Base-by-base conservation (phyloP, 2,113 vertebrate species). In the Oreotrochilus melanogaster region DNA sequence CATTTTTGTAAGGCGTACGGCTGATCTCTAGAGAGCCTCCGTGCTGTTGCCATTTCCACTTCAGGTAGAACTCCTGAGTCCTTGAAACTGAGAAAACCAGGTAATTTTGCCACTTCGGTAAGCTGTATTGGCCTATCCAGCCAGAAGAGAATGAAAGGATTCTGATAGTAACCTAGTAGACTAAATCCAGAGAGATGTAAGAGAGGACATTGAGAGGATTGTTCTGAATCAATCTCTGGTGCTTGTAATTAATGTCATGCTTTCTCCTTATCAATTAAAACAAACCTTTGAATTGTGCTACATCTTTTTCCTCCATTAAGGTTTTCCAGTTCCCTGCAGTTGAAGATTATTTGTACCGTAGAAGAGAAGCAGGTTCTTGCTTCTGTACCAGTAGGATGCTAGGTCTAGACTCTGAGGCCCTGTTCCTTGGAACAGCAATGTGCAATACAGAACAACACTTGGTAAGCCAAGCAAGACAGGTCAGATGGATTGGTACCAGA, bases 1-100 rank as follows among this genome's bases (percentile, higher is more conserved):
- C 96, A 97, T 72, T 96, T 97, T 78, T 92, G 85, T 88, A 69
- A 93, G 83, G 85, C 35, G 95, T 94, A 94, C 43, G 88, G 79
- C 95, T 96, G 96, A 88, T 96, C 88, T 90, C 75, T 71, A n/a
- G 88, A 92, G 75, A 72, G n/a, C 35, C 31, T 64, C 27, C 78
- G 33, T 86, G 88, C 89, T 94, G 89, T 80, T 86, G 60, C 35
- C 48, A 88, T 58, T 69, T 35, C 22, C 78, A 69, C 37, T 70
- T 43, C 66, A 57, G 54, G 70, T 86, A 50, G 19, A 89, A 62
- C 6, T 42, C 80, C 37, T 78, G 51, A 79, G 64, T 53, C 28
- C 45, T 42, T 3, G 2, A 78, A 35, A 43, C 9, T 83, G 53
- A 86, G 82, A 71, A 80, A 93, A 89, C 53, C 45, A 78, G 45